phyloP scores from a whole-genome alignment of 1,140 invertebrate species.

The Polypedilum pembai region DNA sequence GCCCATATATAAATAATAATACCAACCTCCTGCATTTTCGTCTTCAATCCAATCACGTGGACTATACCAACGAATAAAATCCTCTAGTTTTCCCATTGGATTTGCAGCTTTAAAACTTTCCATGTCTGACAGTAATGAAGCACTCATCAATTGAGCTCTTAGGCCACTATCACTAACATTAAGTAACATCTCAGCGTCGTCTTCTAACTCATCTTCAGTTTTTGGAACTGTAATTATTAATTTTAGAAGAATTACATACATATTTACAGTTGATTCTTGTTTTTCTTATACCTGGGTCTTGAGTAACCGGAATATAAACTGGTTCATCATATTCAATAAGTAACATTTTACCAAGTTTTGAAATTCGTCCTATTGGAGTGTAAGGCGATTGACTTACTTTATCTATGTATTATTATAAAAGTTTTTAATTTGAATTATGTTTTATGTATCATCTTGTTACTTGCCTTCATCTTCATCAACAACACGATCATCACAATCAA shows the following conservation, averaged over 20 bases:
- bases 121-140: conserved; percentile 93
- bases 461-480: conserved; percentile 43
- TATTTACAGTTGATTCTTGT: neutral
- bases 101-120: conserved; percentile 98
- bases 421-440: conserved; percentile 28
- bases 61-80: conserved; percentile 98
- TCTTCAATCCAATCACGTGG: conserved; percentile 87
- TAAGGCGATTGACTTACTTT: conserved; percentile 50
- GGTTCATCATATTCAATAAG: conserved; percentile 60
- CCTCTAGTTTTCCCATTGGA: conserved; percentile 81
- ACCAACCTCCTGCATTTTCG: conserved; percentile 46
- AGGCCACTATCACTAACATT: conserved; percentile 75
- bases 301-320: conserved; percentile 82
- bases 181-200: conserved; percentile 83
- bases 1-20: too few species aligned
- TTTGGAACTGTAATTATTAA: conserved; percentile 61
- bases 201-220: conserved; percentile 93
- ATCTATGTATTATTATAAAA: conserved; percentile 35
- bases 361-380: conserved; percentile 65
- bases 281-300: conserved; percentile 57
- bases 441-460: neutral
- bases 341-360: conserved; percentile 58
- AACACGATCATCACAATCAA: conserved; percentile 63
- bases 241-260: neutral
- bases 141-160: conserved; percentile 88